Percentiles rank a stretch among this genome's conserved stretches.
phyloP scores from a whole-genome alignment of 1,140 invertebrate genomes.

The Eueides isabella region DNA sequence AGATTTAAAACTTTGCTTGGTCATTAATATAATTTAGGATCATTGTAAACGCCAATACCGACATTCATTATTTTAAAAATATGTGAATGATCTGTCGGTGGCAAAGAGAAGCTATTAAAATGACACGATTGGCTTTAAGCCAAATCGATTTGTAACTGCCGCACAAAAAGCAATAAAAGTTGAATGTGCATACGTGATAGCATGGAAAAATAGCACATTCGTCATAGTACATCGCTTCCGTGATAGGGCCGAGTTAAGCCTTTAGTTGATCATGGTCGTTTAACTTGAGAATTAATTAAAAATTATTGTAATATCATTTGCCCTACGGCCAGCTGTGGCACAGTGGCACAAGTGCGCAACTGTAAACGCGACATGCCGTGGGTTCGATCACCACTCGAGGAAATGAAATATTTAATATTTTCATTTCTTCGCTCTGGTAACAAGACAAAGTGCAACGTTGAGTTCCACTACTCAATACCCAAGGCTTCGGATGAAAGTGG shows the following conservation, averaged over 20 bases:
- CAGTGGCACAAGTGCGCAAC: no score
- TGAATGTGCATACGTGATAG: constrained; percentile 74
- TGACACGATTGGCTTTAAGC: constrained; percentile 72
- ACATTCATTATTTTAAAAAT: constrained; percentile 46
- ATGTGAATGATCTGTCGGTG: constrained; percentile 56
- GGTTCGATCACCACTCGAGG: no score
- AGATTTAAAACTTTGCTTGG: neutral
- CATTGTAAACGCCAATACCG: constrained; percentile 3
- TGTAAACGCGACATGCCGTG: no score
- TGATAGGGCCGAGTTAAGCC: constrained; percentile 48
- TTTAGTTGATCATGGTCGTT: neutral
- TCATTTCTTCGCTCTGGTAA: no score
- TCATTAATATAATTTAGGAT: neutral
- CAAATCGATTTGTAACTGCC: constrained; percentile 79
- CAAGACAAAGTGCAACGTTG: no score
- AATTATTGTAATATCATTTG: neutral
- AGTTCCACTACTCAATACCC: no score
- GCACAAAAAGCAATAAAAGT: constrained; percentile 76
- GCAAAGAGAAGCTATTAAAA: constrained; percentile 72
- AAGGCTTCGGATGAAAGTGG: no score
- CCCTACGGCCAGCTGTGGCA: no score
- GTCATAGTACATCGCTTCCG: constrained; percentile 60
- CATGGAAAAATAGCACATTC: constrained; percentile 69
- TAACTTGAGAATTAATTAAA: neutral
- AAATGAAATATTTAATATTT: no score